Evolutionary conservation across 2,888 invertebrate genomes (phyloP).

Genomic region (Norana najaformis): DNA sequence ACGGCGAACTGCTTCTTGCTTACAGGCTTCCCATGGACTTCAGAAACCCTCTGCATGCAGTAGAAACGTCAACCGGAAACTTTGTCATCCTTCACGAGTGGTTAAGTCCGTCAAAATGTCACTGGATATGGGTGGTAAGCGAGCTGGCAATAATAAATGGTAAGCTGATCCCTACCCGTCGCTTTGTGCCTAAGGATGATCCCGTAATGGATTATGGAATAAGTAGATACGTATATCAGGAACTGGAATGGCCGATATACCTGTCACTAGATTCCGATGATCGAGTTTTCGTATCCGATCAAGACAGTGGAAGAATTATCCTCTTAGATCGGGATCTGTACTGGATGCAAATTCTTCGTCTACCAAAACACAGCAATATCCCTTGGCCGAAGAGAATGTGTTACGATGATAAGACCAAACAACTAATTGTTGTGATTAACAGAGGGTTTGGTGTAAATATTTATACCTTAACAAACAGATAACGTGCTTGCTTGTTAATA

Average conservation of each 20-base stretch:
- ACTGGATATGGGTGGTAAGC: neutral
- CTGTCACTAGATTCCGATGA: too few relatives aligned
- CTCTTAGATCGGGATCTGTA: neutral
- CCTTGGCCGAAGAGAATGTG: neutral
- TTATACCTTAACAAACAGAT: too few relatives aligned
- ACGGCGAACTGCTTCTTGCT: neutral
- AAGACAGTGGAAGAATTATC: neutral
- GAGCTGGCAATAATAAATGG: too few relatives aligned
- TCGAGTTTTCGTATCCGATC: too few relatives aligned
- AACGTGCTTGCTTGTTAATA: too few relatives aligned
- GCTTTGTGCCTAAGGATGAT: too few relatives aligned
- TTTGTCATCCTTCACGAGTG: neutral
- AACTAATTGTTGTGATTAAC: neutral
- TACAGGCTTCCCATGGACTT: neutral
- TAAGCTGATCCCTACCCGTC: neutral
- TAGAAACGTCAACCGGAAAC: neutral
- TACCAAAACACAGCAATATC: too few relatives aligned
- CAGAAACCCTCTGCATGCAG: neutral
- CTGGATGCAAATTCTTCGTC: too few relatives aligned
- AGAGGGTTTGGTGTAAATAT: neutral
- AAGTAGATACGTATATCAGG: too few relatives aligned
- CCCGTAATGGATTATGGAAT: too few relatives aligned
- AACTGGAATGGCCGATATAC: too few relatives aligned
- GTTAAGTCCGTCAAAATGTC: neutral
- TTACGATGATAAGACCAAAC: neutral